Evolutionary conservation across 2,113 vertebrate genomes (phyloP), one percentile per base, ranked within the genome.

Genomic region (Diadophis punctatus): DNA sequence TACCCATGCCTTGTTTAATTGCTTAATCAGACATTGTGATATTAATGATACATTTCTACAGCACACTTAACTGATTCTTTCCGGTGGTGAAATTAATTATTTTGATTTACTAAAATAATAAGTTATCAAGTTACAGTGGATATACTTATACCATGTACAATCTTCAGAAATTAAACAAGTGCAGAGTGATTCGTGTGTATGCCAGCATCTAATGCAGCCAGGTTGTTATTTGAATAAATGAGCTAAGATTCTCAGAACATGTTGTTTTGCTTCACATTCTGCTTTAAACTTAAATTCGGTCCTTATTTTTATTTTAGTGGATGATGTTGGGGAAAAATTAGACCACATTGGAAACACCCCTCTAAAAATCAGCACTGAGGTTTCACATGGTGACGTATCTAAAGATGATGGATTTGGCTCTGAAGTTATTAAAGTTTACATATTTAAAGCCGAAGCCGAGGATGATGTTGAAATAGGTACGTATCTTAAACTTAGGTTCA

Each of bases 371-470:
- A 98, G 98, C 96, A 98, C 98, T 0, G 99, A 99, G 96, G 98
- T 99, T 93, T 96, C 98, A 95, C 98, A 99, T 92, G 98, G 99
- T 95, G 99, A 99, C 60, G 98, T 98, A 60, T 97, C 97, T 95
- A 99, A 99, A 96, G 99, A 99, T 95, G 98, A 99, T 18, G 98
- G 98, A 5, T 99, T 98, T 97, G 98, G 98, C 95, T 98, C 99
- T 52, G 99, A 99, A 97, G 99, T 99, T 96, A 99, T 99, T 97
- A 99, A 99, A 98, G 99, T 99, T 93, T 99, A 99, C 97, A 99
- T 99, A 97, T 99, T 99, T 97, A 99, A 99, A 98, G 99, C 99
- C 60, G 99, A 99, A 96, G 99, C 99, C 89, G 99, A 99, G 96
- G 99, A 99, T 96, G 99, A 99, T 97, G 98, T 99, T n/a, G 98